Evolutionary conservation across 2,888 invertebrate genomes (phyloP).

Genomic region (Cotesia congregata): DNA sequence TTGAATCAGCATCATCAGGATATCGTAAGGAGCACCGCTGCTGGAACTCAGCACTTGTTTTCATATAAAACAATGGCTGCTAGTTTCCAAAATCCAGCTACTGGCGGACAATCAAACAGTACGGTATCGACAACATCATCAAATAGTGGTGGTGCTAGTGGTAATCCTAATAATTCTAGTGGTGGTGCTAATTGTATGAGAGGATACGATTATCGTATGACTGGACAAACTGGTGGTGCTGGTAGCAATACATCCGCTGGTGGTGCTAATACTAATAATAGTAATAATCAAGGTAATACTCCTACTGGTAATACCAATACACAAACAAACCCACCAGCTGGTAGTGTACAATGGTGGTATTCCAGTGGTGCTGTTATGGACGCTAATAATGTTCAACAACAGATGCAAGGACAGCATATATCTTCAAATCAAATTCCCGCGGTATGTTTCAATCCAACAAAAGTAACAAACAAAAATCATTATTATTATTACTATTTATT

Average conservation of each 20-base stretch:
- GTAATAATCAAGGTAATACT: conserved; percentile 38
- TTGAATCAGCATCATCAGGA: conserved; percentile 69
- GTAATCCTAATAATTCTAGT: background rate
- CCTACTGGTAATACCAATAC: conserved; percentile 62
- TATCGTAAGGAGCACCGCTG: conserved; percentile 75
- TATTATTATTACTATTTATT: background rate
- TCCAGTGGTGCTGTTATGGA: conserved; percentile 75
- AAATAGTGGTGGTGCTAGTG: background rate
- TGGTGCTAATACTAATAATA: background rate
- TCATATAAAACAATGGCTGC: conserved; percentile 86
- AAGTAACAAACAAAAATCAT: conserved; percentile 32
- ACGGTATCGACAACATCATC: conserved; percentile 76
- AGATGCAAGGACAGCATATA: conserved; percentile 71
- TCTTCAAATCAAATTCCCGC: conserved; percentile 64
- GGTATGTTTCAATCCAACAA: conserved; percentile 60
- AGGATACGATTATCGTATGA: conserved; percentile 81
- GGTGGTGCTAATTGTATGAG: conserved; percentile 70
- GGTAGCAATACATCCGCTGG: conserved; percentile 49
- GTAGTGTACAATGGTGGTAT: conserved; percentile 83
- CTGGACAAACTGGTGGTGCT: conserved; percentile 70
- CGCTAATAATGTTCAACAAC: conserved; percentile 76
- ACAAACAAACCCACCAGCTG: conserved; percentile 65
- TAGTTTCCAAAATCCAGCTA: conserved; percentile 82
- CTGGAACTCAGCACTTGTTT: conserved; percentile 81
- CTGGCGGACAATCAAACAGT: conserved; percentile 75